Conservation (phyloP, 2,113 vertebrate species). For the Scomber japonicus region DNA sequence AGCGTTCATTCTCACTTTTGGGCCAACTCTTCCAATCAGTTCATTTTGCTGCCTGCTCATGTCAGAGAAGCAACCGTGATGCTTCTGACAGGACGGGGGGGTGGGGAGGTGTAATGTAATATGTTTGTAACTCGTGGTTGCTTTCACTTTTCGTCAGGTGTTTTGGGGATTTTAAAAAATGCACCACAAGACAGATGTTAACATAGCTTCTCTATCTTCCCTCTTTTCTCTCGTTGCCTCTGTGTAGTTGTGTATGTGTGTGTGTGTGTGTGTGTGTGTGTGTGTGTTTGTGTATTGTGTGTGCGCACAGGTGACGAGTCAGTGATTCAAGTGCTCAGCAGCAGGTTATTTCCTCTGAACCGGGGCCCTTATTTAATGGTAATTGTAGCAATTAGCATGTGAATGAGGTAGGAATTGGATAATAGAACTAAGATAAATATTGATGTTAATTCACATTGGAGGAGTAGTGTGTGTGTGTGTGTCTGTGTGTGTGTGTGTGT, state of each 20-base stretch:
- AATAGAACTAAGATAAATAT: constrained; percentile 87
- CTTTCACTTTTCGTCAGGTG: constrained; percentile 43
- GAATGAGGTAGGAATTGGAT: constrained; percentile 90
- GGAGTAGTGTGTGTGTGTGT: constrained; percentile 47
- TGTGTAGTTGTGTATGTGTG: constrained; percentile 10
- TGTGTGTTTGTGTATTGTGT: constrained; percentile 17
- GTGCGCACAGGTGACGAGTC: constrained; percentile 70
- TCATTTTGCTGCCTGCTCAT: constrained; percentile 44
- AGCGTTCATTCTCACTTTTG: constrained; percentile 61
- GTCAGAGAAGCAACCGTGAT: constrained; percentile 22
- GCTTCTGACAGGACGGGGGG: constrained; percentile 21
- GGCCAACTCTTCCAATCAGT: constrained; percentile 32
- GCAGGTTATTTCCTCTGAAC: constrained; percentile 82
- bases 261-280: constrained; percentile 25
- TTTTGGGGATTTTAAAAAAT: constrained; percentile 44
- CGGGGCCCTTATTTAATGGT: constrained; percentile 91
- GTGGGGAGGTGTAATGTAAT: background rate
- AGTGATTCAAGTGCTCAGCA: constrained; percentile 74
- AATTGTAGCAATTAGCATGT: constrained; percentile 95
- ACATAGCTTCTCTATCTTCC: constrained; percentile 34
- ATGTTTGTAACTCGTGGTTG: constrained; percentile 8
- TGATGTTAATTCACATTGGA: constrained; percentile 81
- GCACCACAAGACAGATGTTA: constrained; percentile 41
- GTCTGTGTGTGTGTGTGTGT: constrained; percentile 23
- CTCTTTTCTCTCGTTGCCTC: background rate